Evolutionary conservation across 2,113 vertebrate genomes (phyloP), one percentile per base, ranked within the genome.

Genomic region (Burhinus bistriatus): DNA sequence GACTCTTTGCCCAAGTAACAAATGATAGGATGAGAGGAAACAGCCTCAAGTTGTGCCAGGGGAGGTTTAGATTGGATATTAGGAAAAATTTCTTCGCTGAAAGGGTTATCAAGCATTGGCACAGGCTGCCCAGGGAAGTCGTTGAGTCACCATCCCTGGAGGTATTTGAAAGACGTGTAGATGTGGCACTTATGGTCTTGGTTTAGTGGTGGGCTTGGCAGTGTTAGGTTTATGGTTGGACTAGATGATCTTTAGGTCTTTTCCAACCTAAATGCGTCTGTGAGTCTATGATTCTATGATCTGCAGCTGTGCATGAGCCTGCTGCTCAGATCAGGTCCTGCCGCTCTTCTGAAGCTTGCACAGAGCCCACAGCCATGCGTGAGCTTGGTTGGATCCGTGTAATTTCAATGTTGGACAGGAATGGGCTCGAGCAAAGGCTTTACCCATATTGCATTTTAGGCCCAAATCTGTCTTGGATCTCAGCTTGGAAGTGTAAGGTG

Each of bases 331-430:
- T 68, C 58, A 61, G 45, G 32, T 68, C 26, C 62, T 4, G 7
- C 58, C 83, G 69, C 34, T 77, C 11, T 77, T 65, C 42, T 87
- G 83, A 78, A 70, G 71, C 47, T 89, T 3, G 1, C 62, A 30
- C 8, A 61, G 68, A 69, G 47, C 51, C 49, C 36, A 18, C 11
- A 89, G 34, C 77, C 0, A 0, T 38, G 21, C n/a, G 11, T 0
- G 9, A 65, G 29, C 26, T 86, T 55, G 15, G 7, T 0, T 83
- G 38, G 23, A 49, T 65, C 66, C 42, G 5, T 30, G 58, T 38
- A 42, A 23, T 76, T 51, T 32, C 62, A 20, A 27, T 32, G 27
- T 47, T 30, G 44, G 49, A n/a, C 4, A 26, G 29, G 29, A 88
- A 29, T 1, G 7, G 68, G 26, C 34, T 92, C 5, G 5, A 42